phyloP scores from a whole-genome alignment of 2,113 vertebrate genomes.

The Pomatostomus ruficeps region DNA sequence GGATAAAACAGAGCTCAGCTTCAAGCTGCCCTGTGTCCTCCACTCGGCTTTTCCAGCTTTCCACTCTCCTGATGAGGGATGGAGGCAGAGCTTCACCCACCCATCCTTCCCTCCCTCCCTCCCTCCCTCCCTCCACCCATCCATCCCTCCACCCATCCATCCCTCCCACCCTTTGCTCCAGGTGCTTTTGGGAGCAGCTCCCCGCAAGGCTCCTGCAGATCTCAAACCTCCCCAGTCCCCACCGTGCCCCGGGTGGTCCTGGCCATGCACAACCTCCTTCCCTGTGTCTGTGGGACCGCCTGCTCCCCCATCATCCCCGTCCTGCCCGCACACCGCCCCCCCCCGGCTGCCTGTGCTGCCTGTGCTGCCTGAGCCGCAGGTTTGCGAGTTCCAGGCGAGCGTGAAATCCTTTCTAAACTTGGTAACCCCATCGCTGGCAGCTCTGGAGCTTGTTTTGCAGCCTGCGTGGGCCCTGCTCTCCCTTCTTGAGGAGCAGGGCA shows the following conservation, averaged over 20 bases:
- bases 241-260: rapidly evolving
- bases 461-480: neutral
- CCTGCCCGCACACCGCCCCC: neutral
- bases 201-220: rapidly evolving
- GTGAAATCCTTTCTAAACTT: slow-evolving; percentile 48
- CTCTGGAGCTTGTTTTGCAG: slow-evolving; percentile 35
- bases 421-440: neutral
- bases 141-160: neutral
- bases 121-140: neutral
- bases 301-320: neutral
- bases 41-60: neutral
- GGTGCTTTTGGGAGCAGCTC: neutral
- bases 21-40: neutral
- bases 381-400: neutral
- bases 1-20: neutral
- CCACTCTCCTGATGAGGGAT: neutral
- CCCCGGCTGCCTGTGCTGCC: neutral
- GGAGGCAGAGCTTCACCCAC: neutral
- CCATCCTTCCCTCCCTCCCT: neutral
- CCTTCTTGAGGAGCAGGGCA: slow-evolving; percentile 19
- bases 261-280: neutral
- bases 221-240: neutral
- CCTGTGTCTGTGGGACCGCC: neutral
- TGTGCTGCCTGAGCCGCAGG: neutral
- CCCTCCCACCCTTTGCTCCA: neutral